A percentile compares a stretch with the other conserved stretches of the same genome.
These are phyloP conservation scores for Pseudopodoces humilis DNA, from an alignment of 2,113 vertebrate species.

Conservation along the genomic window DNA sequence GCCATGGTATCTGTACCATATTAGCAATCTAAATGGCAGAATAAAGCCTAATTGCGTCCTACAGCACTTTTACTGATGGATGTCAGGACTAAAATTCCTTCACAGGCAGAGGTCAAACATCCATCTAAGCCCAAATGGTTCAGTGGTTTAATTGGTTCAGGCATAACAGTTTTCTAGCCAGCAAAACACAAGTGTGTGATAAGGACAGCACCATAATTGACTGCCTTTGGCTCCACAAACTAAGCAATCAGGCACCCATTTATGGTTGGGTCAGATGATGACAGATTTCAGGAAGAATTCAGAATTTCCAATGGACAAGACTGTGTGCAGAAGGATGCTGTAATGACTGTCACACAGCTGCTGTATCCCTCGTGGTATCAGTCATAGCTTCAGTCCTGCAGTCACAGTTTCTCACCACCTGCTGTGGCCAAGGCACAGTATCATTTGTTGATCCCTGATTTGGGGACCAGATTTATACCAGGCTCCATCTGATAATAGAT, in stretches of 20 bases:
- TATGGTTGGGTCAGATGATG: not conserved
- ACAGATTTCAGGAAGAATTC: constrained; percentile 1
- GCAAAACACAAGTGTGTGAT: not conserved
- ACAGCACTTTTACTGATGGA: not conserved
- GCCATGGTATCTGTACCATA: not conserved
- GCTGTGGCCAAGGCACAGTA: not conserved
- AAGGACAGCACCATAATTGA: not conserved
- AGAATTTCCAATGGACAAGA: not conserved
- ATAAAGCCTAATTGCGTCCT: constrained; percentile 8
- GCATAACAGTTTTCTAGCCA: not conserved
- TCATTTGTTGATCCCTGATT: not conserved
- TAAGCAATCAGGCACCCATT: not conserved
- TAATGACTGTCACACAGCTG: not conserved
- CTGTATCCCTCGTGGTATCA: not conserved
- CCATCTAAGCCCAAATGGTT: not conserved
- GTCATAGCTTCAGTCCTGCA: not conserved
- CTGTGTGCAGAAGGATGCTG: not conserved
- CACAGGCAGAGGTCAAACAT: constrained; percentile 24
- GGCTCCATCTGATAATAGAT: not conserved
- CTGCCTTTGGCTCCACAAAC: not conserved
- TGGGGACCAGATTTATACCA: not conserved
- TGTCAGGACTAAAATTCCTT: not conserved
- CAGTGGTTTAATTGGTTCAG: constrained; percentile 33
- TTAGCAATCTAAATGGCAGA: not conserved
- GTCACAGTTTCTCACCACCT: not conserved